Evolutionary conservation across 2,113 vertebrate genomes (phyloP).

Genomic region (Stegostoma tigrinum): DNA sequence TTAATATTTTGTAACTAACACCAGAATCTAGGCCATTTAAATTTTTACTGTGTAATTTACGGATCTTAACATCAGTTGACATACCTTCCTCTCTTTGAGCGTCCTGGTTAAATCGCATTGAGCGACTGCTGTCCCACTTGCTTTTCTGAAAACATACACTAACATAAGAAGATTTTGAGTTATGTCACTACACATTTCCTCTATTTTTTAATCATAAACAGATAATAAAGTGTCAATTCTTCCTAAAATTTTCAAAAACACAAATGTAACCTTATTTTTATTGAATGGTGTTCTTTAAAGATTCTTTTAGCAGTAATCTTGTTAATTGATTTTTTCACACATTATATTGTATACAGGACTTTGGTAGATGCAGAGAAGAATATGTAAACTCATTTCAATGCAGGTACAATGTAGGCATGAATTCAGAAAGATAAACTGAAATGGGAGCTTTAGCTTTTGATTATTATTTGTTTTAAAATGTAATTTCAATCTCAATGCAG

Average conservation of each 20-base stretch:
- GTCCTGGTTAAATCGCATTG: constrained; percentile 90
- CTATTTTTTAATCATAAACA: background rate
- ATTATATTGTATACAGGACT: background rate
- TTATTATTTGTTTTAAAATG: background rate
- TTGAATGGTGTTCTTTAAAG: background rate
- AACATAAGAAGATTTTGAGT: constrained; percentile 44
- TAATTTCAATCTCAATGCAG: background rate
- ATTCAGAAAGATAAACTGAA: background rate
- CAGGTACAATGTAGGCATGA: background rate
- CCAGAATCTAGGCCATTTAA: background rate
- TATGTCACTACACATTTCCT: background rate
- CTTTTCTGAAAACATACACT: constrained; percentile 85
- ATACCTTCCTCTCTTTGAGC: constrained; percentile 92
- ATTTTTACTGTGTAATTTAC: constrained; percentile 18
- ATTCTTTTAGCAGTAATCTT: background rate
- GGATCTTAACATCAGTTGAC: constrained; percentile 38
- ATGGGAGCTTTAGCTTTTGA: background rate
- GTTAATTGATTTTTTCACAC: background rate
- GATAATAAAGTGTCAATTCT: constrained; percentile 35
- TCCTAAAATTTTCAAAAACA: constrained; percentile 12
- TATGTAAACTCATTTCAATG: background rate
- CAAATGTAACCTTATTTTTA: background rate
- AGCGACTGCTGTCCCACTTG: constrained; percentile 89
- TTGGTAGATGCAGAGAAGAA: background rate
- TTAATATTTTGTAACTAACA: background rate